Evolutionary conservation across 2,113 vertebrate genomes (phyloP).

Genomic region (Campylomormyrus tamandua): DNA sequence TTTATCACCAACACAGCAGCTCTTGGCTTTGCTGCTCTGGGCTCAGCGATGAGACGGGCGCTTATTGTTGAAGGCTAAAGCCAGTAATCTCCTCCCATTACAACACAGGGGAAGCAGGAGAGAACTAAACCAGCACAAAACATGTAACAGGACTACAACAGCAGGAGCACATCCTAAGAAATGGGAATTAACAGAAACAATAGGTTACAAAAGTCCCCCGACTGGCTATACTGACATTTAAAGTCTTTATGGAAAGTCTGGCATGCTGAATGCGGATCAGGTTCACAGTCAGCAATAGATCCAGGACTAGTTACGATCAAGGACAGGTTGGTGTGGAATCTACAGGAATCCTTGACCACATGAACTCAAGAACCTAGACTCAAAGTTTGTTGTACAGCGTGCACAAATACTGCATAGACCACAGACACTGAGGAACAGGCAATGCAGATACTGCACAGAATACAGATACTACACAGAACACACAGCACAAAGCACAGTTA

Average conservation of each 20-base stretch:
- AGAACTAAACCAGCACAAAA: neutral
- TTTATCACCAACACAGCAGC: slow-evolving; percentile 10
- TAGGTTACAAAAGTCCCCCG: neutral
- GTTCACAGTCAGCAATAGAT: neutral
- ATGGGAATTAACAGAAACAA: neutral
- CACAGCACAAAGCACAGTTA: neutral
- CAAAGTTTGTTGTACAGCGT: neutral
- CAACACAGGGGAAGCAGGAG: neutral
- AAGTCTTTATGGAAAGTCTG: neutral
- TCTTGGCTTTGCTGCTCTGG: neutral
- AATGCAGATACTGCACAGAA: neutral
- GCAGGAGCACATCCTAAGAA: neutral
- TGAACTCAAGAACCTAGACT: neutral
- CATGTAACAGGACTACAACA: neutral
- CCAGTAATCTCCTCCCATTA: slow-evolving; percentile 2
- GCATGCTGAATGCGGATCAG: neutral
- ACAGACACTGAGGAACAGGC: neutral
- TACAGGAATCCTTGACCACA: neutral
- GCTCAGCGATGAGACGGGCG: neutral
- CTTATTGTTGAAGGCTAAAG: slow-evolving; percentile 9
- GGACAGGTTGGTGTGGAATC: neutral
- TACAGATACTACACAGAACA: neutral
- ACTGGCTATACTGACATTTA: neutral
- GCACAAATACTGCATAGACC: neutral
- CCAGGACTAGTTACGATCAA: neutral